phyloP scores from a whole-genome alignment of 2,113 vertebrate species.

The Daphoenositta chrysoptera region DNA sequence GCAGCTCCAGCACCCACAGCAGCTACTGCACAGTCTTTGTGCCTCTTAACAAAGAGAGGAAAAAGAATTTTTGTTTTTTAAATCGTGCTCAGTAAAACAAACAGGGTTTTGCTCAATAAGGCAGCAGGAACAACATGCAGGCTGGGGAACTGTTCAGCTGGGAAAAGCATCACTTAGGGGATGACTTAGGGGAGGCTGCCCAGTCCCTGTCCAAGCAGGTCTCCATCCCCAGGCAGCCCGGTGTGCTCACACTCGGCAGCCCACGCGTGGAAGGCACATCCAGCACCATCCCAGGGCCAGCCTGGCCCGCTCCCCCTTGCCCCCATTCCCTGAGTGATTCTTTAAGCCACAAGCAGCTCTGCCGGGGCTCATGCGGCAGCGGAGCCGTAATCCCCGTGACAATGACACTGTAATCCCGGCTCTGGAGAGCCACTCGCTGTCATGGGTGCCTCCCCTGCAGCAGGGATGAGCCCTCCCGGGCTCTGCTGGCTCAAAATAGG shows the following conservation, averaged over 20 bases:
- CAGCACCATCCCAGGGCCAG: background rate
- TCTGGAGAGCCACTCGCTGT: background rate
- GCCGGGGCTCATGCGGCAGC: background rate
- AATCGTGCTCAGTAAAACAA: background rate
- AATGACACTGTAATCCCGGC: background rate
- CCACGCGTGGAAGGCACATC: background rate
- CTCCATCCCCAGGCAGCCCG: background rate
- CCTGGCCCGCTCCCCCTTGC: background rate
- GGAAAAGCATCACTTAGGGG: background rate
- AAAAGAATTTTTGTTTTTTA: rapidly evolving
- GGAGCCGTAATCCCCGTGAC: background rate
- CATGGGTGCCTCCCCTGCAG: background rate
- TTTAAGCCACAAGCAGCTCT: background rate
- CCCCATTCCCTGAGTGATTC: background rate
- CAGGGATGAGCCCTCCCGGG: background rate
- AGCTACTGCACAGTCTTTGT: background rate
- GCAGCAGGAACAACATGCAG: background rate
- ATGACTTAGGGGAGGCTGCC: background rate
- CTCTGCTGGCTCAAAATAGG: background rate
- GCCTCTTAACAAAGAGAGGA: background rate
- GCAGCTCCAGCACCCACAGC: background rate
- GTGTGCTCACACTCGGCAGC: background rate
- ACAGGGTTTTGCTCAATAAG: background rate
- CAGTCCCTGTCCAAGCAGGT: background rate
- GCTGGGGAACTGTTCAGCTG: background rate